Percentiles rank a stretch among this genome's conserved stretches.
These are phyloP conservation scores for Ambastaia sidthimunki DNA, from an alignment of 2,797 vertebrate species.

Conservation along the genomic window DNA sequence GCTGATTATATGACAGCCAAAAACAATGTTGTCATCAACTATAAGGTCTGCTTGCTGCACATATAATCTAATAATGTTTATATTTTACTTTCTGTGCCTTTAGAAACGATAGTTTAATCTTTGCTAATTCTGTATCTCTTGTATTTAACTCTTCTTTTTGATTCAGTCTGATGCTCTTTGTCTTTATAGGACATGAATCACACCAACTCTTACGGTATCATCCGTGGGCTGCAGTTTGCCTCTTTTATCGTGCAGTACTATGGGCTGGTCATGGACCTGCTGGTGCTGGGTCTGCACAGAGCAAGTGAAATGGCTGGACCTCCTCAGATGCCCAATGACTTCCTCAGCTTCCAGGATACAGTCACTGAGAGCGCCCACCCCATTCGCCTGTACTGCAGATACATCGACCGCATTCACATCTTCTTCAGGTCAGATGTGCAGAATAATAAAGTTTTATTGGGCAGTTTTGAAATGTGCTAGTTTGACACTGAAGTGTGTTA, in stretches of 20 bases:
- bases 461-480: too few relatives aligned
- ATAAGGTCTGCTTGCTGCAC: slow-evolving; percentile 82
- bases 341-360: slow-evolving; percentile 98
- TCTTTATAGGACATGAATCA: slow-evolving; percentile 96
- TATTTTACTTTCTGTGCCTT: too few relatives aligned
- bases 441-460: background rate
- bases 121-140: background rate
- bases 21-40: slow-evolving; percentile 99
- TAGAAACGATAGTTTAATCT: too few relatives aligned
- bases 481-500: too few relatives aligned
- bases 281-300: slow-evolving; percentile 94
- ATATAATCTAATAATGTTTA: too few relatives aligned
- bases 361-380: slow-evolving; percentile 94
- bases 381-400: slow-evolving; percentile 96
- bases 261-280: slow-evolving; percentile 97
- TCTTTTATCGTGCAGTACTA: slow-evolving; percentile 99
- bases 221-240: slow-evolving; percentile 97
- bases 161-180: background rate
- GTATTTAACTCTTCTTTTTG: background rate
- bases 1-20: slow-evolving; percentile 99
- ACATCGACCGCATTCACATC: slow-evolving; percentile 98
- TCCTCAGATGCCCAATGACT: slow-evolving; percentile 99
- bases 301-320: slow-evolving; percentile 99
- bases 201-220: slow-evolving; percentile 99
- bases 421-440: slow-evolving; percentile 89